A percentile compares a stretch with the other conserved stretches of the same genome.
Evolutionary conservation across 2,113 vertebrate genomes (phyloP).

Genomic region (Odontophorus gujanensis): DNA sequence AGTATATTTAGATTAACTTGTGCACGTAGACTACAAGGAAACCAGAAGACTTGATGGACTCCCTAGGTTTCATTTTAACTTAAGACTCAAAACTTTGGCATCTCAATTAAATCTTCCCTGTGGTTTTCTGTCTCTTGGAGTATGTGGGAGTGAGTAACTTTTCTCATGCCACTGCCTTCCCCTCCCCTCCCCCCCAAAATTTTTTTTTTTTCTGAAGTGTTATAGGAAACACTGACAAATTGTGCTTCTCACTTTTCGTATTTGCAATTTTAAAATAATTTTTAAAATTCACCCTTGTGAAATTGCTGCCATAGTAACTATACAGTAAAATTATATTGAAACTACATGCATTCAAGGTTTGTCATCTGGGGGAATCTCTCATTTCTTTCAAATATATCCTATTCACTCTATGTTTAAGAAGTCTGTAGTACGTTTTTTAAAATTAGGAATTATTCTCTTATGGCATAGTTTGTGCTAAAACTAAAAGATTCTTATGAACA

Average conservation of each 20-base stretch:
- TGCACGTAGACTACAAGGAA: neutral
- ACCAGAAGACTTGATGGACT: neutral
- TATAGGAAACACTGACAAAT: neutral
- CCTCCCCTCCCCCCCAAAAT: neutral
- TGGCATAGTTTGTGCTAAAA: neutral
- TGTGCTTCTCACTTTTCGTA: neutral
- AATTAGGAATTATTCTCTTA: neutral
- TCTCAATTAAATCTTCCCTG: neutral
- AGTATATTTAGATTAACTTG: neutral
- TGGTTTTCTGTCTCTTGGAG: neutral
- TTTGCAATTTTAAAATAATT: neutral
- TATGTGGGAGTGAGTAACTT: neutral
- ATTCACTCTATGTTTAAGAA: neutral
- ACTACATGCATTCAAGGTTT: neutral
- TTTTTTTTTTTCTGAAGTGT: neutral
- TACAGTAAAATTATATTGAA: neutral
- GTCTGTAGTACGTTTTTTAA: neutral
- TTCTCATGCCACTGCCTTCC: neutral
- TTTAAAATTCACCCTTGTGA: neutral
- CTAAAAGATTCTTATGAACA: neutral
- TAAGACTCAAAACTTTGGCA: neutral
- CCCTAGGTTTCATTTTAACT: neutral
- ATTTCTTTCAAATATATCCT: neutral
- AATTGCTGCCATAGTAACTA: constrained; percentile 28
- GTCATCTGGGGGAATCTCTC: neutral